phyloP scores from a whole-genome alignment of 2,888 invertebrate species.

The Thymelicus acteon region DNA sequence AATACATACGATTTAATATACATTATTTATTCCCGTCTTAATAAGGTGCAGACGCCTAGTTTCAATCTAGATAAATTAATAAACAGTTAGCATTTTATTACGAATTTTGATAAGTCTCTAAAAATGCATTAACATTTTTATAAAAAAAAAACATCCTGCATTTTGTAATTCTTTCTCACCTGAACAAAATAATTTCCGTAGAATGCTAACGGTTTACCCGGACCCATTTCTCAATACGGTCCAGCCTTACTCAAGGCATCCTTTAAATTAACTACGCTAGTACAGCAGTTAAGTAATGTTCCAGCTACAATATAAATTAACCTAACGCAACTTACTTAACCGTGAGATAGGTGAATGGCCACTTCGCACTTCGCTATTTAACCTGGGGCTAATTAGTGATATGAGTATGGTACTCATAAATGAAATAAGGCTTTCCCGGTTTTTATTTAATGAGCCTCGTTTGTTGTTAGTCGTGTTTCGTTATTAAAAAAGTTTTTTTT shows the following conservation, averaged over 20 bases:
- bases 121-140: no score
- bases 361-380: slow-evolving; percentile 31
- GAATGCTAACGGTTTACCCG: background rate
- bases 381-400: slow-evolving; percentile 21
- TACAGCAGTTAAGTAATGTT: background rate
- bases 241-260: slow-evolving; percentile 2
- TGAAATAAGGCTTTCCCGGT: background rate
- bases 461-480: background rate
- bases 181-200: no score
- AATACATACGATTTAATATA: no score
- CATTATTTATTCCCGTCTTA: no score
- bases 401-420: slow-evolving; percentile 17
- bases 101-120: no score
- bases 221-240: slow-evolving; percentile 1
- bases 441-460: slow-evolving; percentile 5
- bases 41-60: no score
- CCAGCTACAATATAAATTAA: slow-evolving; percentile 32
- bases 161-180: no score
- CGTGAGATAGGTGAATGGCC: slow-evolving; percentile 37
- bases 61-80: no score
- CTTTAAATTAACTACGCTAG: background rate
- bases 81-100: no score
- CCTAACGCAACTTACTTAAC: slow-evolving; percentile 31
- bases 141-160: no score
- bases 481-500: background rate